Percentiles rank a stretch among this genome's conserved stretches.
Evolutionary conservation across 2,113 vertebrate genomes (phyloP).

Genomic region (Cyprinodon tularosa): DNA sequence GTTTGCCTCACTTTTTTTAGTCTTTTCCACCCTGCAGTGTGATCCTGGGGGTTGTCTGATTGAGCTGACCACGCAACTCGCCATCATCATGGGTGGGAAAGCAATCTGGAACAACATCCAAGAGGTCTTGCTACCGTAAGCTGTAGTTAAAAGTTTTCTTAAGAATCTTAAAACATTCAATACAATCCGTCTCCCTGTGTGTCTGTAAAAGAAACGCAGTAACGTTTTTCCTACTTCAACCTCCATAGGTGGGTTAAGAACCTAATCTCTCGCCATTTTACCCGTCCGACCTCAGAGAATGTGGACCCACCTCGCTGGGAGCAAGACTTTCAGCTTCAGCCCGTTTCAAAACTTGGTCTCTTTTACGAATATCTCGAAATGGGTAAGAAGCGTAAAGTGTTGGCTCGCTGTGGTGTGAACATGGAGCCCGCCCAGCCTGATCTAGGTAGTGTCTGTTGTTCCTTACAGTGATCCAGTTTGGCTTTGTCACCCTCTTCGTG

Average conservation of each 20-base stretch:
- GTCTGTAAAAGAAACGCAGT: not conserved
- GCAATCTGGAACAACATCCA: constrained; percentile 96
- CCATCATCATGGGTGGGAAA: constrained; percentile 94
- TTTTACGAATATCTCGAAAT: constrained; percentile 97
- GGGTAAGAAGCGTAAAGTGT: constrained; percentile 79
- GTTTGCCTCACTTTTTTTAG: not conserved
- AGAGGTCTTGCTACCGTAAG: constrained; percentile 93
- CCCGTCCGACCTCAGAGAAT: constrained; percentile 74
- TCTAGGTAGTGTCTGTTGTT: not conserved
- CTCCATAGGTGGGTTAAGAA: constrained; percentile 90
- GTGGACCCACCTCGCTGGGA: constrained; percentile 87
- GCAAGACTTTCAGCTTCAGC: constrained; percentile 89
- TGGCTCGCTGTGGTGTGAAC: not conserved
- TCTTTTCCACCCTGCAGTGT: constrained; percentile 80
- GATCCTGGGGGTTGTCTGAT: constrained; percentile 93
- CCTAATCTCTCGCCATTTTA: constrained; percentile 81
- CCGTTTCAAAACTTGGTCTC: constrained; percentile 85
- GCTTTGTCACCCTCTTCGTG: constrained; percentile 95
- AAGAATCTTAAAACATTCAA: not conserved
- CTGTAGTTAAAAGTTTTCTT: constrained; percentile 26
- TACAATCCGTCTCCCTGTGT: not conserved
- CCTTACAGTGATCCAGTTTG: constrained; percentile 92
- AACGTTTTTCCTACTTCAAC: not conserved
- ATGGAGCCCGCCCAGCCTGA: not conserved
- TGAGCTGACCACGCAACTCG: constrained; percentile 92